Evolutionary conservation across 2,113 vertebrate genomes (phyloP).

Genomic region (Zapus hudsonius): DNA sequence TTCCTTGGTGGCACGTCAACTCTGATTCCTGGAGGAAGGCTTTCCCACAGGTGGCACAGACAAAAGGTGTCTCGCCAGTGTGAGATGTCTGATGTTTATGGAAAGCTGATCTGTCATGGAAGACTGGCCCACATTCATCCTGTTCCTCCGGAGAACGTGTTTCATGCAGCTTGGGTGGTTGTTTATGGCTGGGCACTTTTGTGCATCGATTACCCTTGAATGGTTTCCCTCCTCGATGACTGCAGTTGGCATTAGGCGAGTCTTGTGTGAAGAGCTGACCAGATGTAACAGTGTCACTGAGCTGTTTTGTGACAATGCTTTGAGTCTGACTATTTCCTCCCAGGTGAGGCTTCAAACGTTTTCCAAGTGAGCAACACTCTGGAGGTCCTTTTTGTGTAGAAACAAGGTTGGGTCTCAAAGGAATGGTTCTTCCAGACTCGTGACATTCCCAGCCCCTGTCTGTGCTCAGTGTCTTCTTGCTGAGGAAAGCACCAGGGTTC

Average conservation of each 20-base stretch:
- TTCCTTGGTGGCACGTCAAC: background rate
- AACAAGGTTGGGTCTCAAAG: background rate
- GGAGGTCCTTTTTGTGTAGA: background rate
- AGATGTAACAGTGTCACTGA: background rate
- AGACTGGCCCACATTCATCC: background rate
- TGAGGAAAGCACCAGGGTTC: background rate
- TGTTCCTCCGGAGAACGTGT: background rate
- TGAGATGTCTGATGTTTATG: background rate
- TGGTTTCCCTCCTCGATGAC: constrained; percentile 52
- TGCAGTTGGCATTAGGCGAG: background rate
- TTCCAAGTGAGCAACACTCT: background rate
- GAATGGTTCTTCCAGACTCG: background rate
- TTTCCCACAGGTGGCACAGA: background rate
- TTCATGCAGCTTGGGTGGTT: background rate
- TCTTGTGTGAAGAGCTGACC: background rate
- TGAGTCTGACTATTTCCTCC: background rate
- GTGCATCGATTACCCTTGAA: constrained; percentile 32
- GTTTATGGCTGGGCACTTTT: constrained; percentile 64
- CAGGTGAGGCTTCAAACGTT: background rate
- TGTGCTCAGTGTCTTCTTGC: background rate
- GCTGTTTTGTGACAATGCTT: background rate
- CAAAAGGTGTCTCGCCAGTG: background rate
- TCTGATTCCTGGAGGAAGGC: background rate
- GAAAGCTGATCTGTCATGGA: background rate
- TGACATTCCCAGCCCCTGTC: background rate